Conservation (phyloP, 2,113 vertebrate species). For the Callaeas wilsoni region DNA sequence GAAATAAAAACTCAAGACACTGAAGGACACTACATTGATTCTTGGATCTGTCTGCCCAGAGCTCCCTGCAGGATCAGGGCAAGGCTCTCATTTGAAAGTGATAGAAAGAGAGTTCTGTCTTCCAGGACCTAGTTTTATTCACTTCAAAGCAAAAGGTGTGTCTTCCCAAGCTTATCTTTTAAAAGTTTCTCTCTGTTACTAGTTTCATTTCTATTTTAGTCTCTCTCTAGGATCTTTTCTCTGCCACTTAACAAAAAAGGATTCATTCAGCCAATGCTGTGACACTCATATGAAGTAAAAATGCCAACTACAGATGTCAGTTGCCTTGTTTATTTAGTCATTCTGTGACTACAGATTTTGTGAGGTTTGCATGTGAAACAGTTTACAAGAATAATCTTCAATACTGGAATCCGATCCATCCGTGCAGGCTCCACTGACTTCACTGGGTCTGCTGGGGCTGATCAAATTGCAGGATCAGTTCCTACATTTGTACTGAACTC, state of each 20-base stretch:
- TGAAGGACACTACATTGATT: background rate
- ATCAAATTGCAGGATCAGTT: constrained; percentile 34
- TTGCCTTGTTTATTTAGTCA: background rate
- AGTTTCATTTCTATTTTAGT: background rate
- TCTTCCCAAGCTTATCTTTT: background rate
- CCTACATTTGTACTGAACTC: background rate
- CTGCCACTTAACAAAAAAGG: background rate
- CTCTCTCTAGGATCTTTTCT: background rate
- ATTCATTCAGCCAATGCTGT: background rate
- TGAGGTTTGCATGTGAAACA: background rate
- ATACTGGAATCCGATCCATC: background rate
- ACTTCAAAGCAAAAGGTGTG: background rate
- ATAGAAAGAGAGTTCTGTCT: background rate
- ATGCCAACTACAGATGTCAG: background rate
- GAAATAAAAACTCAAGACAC: background rate
- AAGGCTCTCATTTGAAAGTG: background rate
- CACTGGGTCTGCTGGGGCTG: background rate
- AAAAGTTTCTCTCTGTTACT: background rate
- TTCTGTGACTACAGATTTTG: background rate
- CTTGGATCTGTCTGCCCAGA: background rate
- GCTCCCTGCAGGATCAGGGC: background rate
- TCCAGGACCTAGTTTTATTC: background rate
- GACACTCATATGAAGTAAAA: background rate
- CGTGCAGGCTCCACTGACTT: background rate
- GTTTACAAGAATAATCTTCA: background rate